Percentiles rank a stretch among this genome's conserved stretches.
These are phyloP conservation scores for Lytechinus variegatus DNA, from an alignment of 35 echinoderm and acorn worm genomes.

Conservation along the genomic window DNA sequence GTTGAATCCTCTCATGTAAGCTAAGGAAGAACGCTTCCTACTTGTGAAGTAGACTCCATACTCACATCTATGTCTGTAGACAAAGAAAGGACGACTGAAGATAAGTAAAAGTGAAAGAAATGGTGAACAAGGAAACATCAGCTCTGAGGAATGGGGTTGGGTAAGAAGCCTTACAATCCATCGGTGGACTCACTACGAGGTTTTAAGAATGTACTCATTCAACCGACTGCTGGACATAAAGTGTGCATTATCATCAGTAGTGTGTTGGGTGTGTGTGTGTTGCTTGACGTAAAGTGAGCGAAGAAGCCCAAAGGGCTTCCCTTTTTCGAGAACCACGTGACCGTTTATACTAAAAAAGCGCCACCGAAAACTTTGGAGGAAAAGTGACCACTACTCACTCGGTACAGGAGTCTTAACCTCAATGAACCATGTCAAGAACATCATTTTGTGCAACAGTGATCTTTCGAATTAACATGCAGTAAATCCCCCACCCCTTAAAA, in stretches of 20 bases:
- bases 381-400: neutral
- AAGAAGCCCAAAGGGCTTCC: neutral
- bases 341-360: neutral
- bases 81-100: neutral
- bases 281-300: neutral
- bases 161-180: neutral
- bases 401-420: neutral
- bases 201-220: neutral
- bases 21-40: neutral
- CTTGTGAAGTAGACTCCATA: neutral
- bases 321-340: neutral
- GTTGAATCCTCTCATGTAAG: neutral
- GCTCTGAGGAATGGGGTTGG: neutral
- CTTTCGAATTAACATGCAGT: no score
- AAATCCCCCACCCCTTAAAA: no score
- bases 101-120: neutral
- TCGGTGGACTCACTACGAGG: neutral
- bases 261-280: neutral
- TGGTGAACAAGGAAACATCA: neutral
- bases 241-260: neutral
- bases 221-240: neutral
- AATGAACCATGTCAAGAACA: no score
- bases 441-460: no score
- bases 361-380: neutral
- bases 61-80: neutral